phyloP scores from a whole-genome alignment of 2,113 vertebrate species.

The Cygnus buccinator region DNA sequence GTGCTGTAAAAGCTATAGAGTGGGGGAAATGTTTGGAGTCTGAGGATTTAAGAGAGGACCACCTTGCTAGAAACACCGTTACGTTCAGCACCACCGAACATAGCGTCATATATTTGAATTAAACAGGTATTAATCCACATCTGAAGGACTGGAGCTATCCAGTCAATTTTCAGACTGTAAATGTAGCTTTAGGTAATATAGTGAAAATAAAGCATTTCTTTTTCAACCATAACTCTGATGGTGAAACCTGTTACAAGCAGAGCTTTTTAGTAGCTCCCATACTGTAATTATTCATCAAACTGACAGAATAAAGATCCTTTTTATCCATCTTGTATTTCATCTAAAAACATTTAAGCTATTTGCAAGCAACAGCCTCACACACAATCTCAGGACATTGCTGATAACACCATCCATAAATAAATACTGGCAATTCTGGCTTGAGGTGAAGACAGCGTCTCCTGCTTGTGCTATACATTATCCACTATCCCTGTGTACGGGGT shows the following conservation, averaged over 20 bases:
- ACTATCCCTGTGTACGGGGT: accelerated
- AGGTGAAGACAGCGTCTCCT: background rate
- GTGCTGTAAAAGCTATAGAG: accelerated
- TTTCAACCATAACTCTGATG: background rate
- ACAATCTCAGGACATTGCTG: background rate
- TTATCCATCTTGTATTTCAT: slow-evolving; percentile 61
- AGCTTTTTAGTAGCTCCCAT: background rate
- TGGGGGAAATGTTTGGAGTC: background rate
- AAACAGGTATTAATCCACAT: slow-evolving; percentile 5
- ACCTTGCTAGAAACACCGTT: background rate
- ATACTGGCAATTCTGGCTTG: background rate
- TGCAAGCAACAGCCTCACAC: background rate
- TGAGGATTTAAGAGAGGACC: background rate
- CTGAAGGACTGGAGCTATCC: background rate
- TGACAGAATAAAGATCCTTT: slow-evolving; percentile 53
- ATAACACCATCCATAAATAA: slow-evolving; percentile 33
- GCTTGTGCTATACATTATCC: background rate
- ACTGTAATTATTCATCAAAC: slow-evolving; percentile 30
- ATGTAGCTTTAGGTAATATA: slow-evolving; percentile 5
- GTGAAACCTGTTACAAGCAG: background rate
- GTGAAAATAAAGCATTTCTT: slow-evolving; percentile 1
- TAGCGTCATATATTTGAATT: slow-evolving; percentile 37
- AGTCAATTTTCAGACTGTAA: slow-evolving; percentile 14
- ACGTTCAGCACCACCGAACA: background rate
- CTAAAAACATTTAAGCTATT: background rate